Evolutionary conservation across 1,140 invertebrate species (phyloP), one percentile per base, ranked within the genome.

Genomic region (Pseudobourletiella spinata): DNA sequence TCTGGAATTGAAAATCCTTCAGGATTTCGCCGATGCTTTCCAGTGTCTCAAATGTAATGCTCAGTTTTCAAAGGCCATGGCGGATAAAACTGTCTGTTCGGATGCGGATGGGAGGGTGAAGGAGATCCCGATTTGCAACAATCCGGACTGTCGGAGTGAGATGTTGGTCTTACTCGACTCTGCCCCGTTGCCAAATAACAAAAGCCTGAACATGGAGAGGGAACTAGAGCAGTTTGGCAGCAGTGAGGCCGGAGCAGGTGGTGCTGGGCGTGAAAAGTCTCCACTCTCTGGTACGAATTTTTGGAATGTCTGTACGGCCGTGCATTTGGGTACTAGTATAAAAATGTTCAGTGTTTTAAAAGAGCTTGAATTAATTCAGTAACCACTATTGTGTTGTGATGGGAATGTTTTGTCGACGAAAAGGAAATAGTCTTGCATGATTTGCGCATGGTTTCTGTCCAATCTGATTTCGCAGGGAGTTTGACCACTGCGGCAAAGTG

Each of bases 21-120:
- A 65, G 46, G 66, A 68, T 35, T 68, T 68, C 51, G 48, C 57
- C n/a, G 66, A 68, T 25, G 63, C 58, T 28, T 61, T 61, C 44
- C 64, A 61, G 54, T 65, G 64, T 51, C 16, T 65, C 16, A 65
- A 65, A 58, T 65, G 64, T 22, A 52, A 57, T 26, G 62, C 62
- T 29, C 66, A 64, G 28, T 67, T 67, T 62, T 67, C 62, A 0
- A 51, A 44, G 39, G 55, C 32, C 22, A 59, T 65, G 63, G 60
- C 58, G 3, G 20, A 57, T 28, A 65, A 60, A 57, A 44, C 54
- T 4, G 60, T 68, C 4, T 44, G 62, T n/a, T 22, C 56, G 28
- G 62, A 54, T 8, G 42, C 43, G 11, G 48, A 57, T 43, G 65
- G 65, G 24, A n/a, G 44, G n/a, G 43, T 54, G 8, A 59, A 26